Conservation (phyloP, 2,113 vertebrate species). For the Spea bombifrons region DNA sequence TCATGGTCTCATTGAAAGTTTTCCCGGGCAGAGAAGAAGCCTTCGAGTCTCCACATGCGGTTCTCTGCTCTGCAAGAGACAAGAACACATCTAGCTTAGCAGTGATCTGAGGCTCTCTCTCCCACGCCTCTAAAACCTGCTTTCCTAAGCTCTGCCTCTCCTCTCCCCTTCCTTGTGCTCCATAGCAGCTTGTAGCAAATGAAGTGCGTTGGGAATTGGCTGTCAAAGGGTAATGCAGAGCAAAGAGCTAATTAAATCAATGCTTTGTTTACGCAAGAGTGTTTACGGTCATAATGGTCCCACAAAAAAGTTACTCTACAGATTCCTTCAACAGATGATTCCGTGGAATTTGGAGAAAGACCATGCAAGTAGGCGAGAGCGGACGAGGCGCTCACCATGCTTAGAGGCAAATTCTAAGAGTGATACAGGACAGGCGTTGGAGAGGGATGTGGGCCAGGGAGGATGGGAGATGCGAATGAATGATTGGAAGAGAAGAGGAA, state of each 20-base stretch:
- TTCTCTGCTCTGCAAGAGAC: constrained; percentile 52
- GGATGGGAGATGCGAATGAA: no score
- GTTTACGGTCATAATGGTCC: no score
- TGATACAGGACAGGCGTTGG: no score
- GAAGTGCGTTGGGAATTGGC: constrained; percentile 36
- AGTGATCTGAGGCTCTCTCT: constrained; percentile 28
- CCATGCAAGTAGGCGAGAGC: no score
- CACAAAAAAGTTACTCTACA: no score
- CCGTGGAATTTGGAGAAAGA: no score
- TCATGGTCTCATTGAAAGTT: constrained; percentile 62
- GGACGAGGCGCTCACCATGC: no score
- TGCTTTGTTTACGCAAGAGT: background rate
- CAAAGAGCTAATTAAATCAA: constrained; percentile 21
- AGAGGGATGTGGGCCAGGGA: no score
- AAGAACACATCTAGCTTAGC: constrained; percentile 45
- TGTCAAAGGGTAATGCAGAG: constrained; percentile 20
- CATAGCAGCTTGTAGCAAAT: constrained; percentile 43
- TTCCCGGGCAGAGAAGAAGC: constrained; percentile 53
- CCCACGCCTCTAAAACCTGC: constrained; percentile 44
- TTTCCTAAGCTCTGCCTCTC: constrained; percentile 44
- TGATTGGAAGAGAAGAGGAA: no score
- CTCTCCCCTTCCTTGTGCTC: constrained; percentile 24
- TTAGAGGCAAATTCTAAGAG: no score
- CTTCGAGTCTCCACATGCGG: constrained; percentile 59
- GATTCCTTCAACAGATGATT: no score